phyloP scores from a whole-genome alignment of 1,140 invertebrate species.

The Orius laevigatus region DNA sequence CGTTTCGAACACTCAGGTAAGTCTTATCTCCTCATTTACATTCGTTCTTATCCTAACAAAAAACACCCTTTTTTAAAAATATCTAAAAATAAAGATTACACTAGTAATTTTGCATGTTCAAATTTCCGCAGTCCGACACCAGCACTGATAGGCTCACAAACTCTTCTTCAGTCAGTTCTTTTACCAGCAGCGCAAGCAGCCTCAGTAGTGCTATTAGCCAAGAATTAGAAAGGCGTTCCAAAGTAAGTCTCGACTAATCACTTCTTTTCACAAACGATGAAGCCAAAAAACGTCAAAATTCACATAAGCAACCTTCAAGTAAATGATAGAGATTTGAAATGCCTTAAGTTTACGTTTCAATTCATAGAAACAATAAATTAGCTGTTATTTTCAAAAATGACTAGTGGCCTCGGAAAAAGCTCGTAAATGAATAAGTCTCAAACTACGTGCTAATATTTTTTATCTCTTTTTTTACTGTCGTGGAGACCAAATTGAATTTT shows the following conservation, averaged over 20 bases:
- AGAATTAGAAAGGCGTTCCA: slow-evolving; percentile 43
- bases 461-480: too few species aligned
- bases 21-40: not conserved
- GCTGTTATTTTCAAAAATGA: not conserved
- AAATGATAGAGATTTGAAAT: too few species aligned
- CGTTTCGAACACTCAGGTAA: slow-evolving; percentile 14
- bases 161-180: slow-evolving; percentile 21
- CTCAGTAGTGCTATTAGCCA: slow-evolving; percentile 35
- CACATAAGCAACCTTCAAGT: too few species aligned
- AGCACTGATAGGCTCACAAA: slow-evolving; percentile 17
- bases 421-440: not conserved
- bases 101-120: not conserved
- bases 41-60: not conserved
- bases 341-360: too few species aligned
- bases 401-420: not conserved
- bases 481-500: too few species aligned
- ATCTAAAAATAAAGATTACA: slow-evolving; percentile 1
- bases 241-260: slow-evolving; percentile 29
- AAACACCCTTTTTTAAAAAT: not conserved
- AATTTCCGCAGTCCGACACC: slow-evolving; percentile 14
- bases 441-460: too few species aligned
- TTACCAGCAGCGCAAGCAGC: slow-evolving; percentile 19
- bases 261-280: not conserved
- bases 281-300: too few species aligned
- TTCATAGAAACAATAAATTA: too few species aligned